Percentiles rank a stretch among this genome's conserved stretches.
These are phyloP conservation scores for Colletes collaris DNA, from an alignment of 2,888 invertebrate genomes.

Conservation along the genomic window DNA sequence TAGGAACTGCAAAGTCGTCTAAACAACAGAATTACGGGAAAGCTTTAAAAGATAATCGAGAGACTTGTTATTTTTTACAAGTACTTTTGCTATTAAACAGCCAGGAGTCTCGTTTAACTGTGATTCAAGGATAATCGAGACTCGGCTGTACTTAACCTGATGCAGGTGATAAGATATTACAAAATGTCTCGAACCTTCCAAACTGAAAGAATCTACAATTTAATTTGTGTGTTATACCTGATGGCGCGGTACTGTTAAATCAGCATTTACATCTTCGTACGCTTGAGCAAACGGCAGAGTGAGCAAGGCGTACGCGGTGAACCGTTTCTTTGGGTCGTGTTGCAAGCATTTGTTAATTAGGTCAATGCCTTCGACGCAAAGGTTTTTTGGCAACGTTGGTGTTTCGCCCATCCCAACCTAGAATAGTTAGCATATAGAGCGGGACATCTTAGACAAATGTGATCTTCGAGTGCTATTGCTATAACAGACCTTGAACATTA, in stretches of 20 bases:
- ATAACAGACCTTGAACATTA: slow-evolving; percentile 88
- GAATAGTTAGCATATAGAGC: slow-evolving; percentile 83
- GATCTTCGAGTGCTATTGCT: not conserved
- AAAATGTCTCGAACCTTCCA: slow-evolving; percentile 9
- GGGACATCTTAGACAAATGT: slow-evolving; percentile 3
- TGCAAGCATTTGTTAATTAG: slow-evolving; percentile 92
- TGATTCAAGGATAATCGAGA: not conserved
- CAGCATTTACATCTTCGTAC: slow-evolving; percentile 77
- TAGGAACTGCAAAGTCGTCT: not conserved
- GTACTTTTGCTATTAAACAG: slow-evolving; percentile 1
- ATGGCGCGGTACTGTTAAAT: slow-evolving; percentile 61
- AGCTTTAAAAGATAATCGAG: not conserved
- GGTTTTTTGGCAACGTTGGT: slow-evolving; percentile 89
- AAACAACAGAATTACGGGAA: not conserved
- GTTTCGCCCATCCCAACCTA: slow-evolving; percentile 96
- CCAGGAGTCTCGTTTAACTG: too few relatives aligned
- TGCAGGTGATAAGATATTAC: slow-evolving; percentile 34
- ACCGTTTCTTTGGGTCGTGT: slow-evolving; percentile 90
- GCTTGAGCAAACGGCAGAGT: slow-evolving; percentile 89
- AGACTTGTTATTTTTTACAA: slow-evolving; percentile 5
- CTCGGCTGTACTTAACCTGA: slow-evolving; percentile 39
- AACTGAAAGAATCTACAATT: slow-evolving; percentile 17
- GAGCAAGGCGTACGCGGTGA: slow-evolving; percentile 88
- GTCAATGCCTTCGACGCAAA: slow-evolving; percentile 92
- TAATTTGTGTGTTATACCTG: slow-evolving; percentile 20